Conservation (phyloP, 2,113 vertebrate species). For the Orthochromis malagaraziensis region DNA sequence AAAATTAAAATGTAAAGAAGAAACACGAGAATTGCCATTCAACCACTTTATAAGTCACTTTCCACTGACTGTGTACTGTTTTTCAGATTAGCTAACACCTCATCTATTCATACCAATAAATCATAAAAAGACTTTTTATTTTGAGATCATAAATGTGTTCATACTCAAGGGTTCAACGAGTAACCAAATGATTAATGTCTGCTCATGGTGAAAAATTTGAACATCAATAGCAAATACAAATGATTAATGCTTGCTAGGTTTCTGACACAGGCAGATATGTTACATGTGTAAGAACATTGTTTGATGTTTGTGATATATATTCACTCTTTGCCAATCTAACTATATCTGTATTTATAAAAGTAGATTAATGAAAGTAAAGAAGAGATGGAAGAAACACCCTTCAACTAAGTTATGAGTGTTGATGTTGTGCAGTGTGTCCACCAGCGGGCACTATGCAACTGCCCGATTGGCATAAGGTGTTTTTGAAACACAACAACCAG, state of each 20-base stretch:
- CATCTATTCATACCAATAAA: not conserved
- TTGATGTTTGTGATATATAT: not conserved
- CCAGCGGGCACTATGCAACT: not conserved
- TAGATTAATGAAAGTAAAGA: not conserved
- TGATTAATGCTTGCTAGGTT: not conserved
- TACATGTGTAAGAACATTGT: not conserved
- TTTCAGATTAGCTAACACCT: not conserved
- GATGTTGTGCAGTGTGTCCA: not conserved
- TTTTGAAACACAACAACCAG: not conserved
- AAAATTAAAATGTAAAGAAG: not conserved
- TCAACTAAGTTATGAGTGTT: not conserved
- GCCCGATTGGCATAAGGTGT: fast-evolving
- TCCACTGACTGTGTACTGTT: not conserved
- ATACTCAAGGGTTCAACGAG: not conserved
- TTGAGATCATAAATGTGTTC: not conserved
- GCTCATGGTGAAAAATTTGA: not conserved
- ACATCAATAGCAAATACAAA: not conserved
- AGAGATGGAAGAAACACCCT: not conserved
- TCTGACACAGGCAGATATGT: not conserved
- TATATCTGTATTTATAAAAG: not conserved
- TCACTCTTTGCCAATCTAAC: not conserved
- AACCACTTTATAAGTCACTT: not conserved
- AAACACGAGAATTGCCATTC: not conserved
- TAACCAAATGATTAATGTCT: not conserved
- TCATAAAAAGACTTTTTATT: not conserved